These are phyloP conservation scores for Amphipoea lucens DNA, from an alignment of 2,888 invertebrate species.

Conservation along the genomic window DNA sequence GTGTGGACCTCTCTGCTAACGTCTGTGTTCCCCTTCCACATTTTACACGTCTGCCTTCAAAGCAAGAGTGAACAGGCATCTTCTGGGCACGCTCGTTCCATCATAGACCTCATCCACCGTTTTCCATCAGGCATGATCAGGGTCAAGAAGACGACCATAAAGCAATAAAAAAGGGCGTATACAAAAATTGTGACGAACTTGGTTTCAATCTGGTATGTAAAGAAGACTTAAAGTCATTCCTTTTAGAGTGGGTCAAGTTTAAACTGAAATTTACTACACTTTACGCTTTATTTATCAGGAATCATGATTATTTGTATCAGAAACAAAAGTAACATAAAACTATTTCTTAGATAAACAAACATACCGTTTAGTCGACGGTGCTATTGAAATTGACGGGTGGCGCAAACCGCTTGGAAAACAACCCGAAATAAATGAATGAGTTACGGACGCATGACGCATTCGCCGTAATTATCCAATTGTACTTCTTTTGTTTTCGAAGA, in stretches of 20 bases:
- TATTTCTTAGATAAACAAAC: constrained; percentile 16
- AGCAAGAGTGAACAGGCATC: no score
- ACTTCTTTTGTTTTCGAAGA: constrained; percentile 48
- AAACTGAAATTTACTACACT: constrained; percentile 8
- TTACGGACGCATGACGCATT: constrained; percentile 32
- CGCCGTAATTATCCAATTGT: constrained; percentile 49
- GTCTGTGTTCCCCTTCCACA: no score
- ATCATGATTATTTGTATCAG: not conserved
- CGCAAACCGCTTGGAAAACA: constrained; percentile 37
- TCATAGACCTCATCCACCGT: no score
- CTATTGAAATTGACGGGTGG: constrained; percentile 40
- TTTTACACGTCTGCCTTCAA: no score
- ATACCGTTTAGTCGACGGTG: constrained; percentile 5
- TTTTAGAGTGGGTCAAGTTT: constrained; percentile 7
- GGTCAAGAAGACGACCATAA: no score
- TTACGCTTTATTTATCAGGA: not conserved
- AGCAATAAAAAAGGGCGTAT: no score
- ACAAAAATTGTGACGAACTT: no score
- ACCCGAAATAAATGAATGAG: constrained; percentile 52
- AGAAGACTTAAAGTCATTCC: no score
- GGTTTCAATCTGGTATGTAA: no score
- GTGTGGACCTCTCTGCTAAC: not conserved
- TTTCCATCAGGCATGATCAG: no score
- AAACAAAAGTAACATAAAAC: constrained; percentile 15
- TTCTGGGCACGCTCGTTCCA: no score